A percentile compares a stretch with the other conserved stretches of the same genome.
Conservation (phyloP, 2,797 vertebrate species). For the Salarias fasciatus region DNA sequence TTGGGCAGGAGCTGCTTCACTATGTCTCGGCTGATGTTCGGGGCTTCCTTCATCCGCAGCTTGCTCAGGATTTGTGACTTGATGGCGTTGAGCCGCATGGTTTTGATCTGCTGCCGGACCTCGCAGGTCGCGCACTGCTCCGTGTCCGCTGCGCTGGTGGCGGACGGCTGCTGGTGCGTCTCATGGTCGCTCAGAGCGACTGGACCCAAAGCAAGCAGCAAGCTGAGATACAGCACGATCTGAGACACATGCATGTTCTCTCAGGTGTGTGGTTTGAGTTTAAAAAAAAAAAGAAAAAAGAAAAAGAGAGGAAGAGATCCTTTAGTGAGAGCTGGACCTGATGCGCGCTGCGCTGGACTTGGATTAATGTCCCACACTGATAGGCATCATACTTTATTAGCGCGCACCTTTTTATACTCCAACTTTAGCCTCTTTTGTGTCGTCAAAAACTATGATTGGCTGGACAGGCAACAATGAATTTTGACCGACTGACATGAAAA, state of each 20-base stretch:
- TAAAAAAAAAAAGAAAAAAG: neutral
- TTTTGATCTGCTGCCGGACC: constrained; percentile 94
- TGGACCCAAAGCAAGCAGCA: constrained; percentile 87
- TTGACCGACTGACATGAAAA: constrained; percentile 90
- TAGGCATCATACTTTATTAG: constrained; percentile 91
- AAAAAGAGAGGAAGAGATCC: constrained; percentile 6
- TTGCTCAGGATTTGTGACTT: constrained; percentile 98
- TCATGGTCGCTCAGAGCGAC: constrained; percentile 87
- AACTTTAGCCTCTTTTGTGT: constrained; percentile 92
- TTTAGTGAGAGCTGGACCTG: constrained; percentile 56
- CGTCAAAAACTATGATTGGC: constrained; percentile 96
- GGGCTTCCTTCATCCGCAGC: constrained; percentile 95
- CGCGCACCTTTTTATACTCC: constrained; percentile 97
- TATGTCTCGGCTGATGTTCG: constrained; percentile 96
- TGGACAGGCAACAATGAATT: constrained; percentile 93
- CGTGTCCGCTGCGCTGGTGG: constrained; percentile 78
- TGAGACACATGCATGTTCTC: constrained; percentile 87
- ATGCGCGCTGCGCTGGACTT: constrained; percentile 47
- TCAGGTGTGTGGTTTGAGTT: constrained; percentile 60
- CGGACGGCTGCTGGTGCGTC: constrained; percentile 79
- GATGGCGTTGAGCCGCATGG: constrained; percentile 94
- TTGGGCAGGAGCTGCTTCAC: constrained; percentile 95
- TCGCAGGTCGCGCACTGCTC: constrained; percentile 92
- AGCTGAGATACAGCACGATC: constrained; percentile 84
- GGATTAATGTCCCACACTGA: constrained; percentile 85